Conservation (phyloP, 2,797 vertebrate genomes). For the Premnoplex brunnescens region DNA sequence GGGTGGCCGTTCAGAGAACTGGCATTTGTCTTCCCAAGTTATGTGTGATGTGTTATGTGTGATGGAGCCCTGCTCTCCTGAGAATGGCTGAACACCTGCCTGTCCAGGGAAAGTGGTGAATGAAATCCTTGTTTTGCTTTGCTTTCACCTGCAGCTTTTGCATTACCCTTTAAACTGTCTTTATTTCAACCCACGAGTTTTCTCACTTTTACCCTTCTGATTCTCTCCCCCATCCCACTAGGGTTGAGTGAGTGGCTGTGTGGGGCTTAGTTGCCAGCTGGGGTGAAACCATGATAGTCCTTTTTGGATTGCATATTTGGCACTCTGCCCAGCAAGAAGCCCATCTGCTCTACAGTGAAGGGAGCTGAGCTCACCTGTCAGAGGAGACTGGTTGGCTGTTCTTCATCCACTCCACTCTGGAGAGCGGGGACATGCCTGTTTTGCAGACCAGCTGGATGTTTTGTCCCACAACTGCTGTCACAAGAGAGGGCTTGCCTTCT, state of each 20-base stretch:
- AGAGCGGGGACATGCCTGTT: neutral
- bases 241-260: neutral
- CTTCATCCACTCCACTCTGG: slow-evolving; percentile 74
- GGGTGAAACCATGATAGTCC: neutral
- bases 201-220: neutral
- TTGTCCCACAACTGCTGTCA: slow-evolving; percentile 79
- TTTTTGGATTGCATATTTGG: neutral
- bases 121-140: neutral
- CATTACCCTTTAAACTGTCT: neutral
- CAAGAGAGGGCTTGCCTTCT: slow-evolving; percentile 63
- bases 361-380: slow-evolving; percentile 57
- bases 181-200: neutral
- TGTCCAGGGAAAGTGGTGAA: neutral
- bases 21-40: neutral
- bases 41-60: neutral
- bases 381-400: slow-evolving; percentile 56
- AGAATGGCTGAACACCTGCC: neutral
- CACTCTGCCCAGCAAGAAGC: neutral
- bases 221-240: neutral
- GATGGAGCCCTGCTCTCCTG: neutral
- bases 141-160: neutral
- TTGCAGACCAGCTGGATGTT: slow-evolving; percentile 72
- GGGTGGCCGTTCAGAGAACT: accelerated
- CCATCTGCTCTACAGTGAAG: neutral
- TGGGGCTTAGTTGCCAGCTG: neutral